These are phyloP conservation scores for Okapia johnstoni DNA, from an alignment of 2,113 vertebrate species.

Conservation along the genomic window DNA sequence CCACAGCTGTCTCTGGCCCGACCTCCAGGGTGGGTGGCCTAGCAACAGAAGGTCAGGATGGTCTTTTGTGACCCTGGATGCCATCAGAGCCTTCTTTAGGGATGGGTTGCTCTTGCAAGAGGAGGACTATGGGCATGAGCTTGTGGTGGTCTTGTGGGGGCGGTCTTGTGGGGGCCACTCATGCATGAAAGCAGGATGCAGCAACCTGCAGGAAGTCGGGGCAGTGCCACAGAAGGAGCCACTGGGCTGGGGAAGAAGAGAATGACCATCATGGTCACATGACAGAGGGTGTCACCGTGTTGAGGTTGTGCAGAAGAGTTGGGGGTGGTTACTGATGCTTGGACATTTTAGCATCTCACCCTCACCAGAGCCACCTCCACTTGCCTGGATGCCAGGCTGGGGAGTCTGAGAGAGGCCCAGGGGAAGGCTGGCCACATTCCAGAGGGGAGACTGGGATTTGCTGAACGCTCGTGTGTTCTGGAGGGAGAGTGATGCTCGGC, in stretches of 20 bases:
- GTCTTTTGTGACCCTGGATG: background rate
- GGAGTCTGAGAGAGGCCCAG: background rate
- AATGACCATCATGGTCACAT: fast-evolving
- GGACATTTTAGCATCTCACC: background rate
- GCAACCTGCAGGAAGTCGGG: background rate
- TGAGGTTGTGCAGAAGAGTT: background rate
- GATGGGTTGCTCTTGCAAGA: background rate
- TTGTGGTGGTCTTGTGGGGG: background rate
- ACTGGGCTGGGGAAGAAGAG: background rate
- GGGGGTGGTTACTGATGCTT: too few species aligned
- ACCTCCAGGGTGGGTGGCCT: background rate
- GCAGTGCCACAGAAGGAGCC: background rate
- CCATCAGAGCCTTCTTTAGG: background rate
- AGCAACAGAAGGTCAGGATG: background rate
- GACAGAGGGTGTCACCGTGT: background rate
- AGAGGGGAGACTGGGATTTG: background rate
- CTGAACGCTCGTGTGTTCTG: background rate
- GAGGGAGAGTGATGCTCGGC: fast-evolving
- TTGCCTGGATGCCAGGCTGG: background rate
- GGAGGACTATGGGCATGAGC: background rate
- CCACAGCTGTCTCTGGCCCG: background rate
- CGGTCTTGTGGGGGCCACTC: too few species aligned
- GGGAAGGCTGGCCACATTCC: background rate
- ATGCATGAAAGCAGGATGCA: fast-evolving
- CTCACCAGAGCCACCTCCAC: background rate